These are phyloP conservation scores for Salminus brasiliensis DNA, from an alignment of 2,113 vertebrate species.

Conservation along the genomic window DNA sequence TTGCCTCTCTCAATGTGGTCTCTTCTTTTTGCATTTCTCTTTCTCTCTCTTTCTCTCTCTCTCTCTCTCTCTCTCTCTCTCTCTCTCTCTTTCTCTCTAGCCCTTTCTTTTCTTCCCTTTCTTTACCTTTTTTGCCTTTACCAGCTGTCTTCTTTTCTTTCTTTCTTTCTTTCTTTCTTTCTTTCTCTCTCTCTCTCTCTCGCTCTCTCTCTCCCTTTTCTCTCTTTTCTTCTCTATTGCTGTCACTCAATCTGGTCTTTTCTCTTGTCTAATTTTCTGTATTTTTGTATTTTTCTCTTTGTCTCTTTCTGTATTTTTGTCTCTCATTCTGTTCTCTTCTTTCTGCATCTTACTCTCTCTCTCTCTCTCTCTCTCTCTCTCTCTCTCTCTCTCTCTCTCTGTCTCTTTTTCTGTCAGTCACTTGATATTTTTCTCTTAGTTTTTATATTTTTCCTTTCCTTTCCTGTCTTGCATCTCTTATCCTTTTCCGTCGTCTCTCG, in stretches of 20 bases:
- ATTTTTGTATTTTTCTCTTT: not conserved
- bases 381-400: conserved; percentile 26
- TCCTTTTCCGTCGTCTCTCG: not conserved
- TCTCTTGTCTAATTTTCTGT: not conserved
- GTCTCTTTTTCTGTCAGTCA: no score
- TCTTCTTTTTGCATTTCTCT: no score
- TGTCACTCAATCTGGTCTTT: conserved; percentile 34
- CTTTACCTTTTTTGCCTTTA: no score
- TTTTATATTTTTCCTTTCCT: conserved; percentile 19
- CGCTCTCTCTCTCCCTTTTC: not conserved
- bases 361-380: not conserved
- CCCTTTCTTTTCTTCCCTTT: no score
- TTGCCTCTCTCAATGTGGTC: no score
- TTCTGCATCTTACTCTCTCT: not conserved
- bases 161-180: no score
- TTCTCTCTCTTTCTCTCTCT: no score
- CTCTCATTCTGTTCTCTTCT: not conserved
- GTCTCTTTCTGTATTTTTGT: not conserved
- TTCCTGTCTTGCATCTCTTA: not conserved
- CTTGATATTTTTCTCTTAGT: conserved; percentile 38
- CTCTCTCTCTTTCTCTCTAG: no score
- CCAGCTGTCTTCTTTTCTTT: no score
- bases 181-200: conserved; percentile 42
- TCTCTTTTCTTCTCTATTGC: conserved; percentile 19
- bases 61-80: no score